phyloP scores from a whole-genome alignment of 1,140 invertebrate species.

The Dendrolimus kikuchii region DNA sequence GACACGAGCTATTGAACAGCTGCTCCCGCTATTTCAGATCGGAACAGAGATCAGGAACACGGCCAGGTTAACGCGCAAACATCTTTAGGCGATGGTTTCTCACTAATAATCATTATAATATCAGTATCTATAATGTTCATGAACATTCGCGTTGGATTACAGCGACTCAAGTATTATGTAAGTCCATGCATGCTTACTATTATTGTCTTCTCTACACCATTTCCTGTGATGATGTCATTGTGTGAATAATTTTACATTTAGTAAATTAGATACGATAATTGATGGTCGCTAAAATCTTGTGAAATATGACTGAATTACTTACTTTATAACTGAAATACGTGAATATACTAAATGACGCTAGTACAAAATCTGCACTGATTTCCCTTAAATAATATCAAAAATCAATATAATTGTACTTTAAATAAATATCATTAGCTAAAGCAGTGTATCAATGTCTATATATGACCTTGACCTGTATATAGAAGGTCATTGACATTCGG shows the following conservation, averaged over 20 bases:
- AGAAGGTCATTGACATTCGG: slow-evolving; percentile 11
- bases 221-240: not conserved
- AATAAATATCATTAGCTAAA: no score
- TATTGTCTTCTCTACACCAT: not conserved
- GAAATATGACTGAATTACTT: no score
- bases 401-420: no score
- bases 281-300: no score
- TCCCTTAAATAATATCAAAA: no score
- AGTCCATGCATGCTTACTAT: slow-evolving; percentile 13
- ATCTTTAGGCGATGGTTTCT: no score
- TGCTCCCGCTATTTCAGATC: slow-evolving; percentile 55
- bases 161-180: slow-evolving; percentile 30
- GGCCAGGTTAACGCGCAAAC: slow-evolving; percentile 30
- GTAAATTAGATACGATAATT: no score
- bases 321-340: no score
- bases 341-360: no score
- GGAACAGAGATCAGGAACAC: slow-evolving; percentile 48
- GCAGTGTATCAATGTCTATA: no score
- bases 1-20: slow-evolving; percentile 45
- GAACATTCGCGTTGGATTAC: slow-evolving; percentile 27
- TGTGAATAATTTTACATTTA: no score
- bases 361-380: no score
- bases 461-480: slow-evolving; percentile 14
- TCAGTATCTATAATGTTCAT: slow-evolving; percentile 19
- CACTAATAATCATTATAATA: not conserved